Evolutionary conservation across 2,113 vertebrate species (phyloP), one percentile per base, ranked within the genome.

Genomic region (Thunnus maccoyii): DNA sequence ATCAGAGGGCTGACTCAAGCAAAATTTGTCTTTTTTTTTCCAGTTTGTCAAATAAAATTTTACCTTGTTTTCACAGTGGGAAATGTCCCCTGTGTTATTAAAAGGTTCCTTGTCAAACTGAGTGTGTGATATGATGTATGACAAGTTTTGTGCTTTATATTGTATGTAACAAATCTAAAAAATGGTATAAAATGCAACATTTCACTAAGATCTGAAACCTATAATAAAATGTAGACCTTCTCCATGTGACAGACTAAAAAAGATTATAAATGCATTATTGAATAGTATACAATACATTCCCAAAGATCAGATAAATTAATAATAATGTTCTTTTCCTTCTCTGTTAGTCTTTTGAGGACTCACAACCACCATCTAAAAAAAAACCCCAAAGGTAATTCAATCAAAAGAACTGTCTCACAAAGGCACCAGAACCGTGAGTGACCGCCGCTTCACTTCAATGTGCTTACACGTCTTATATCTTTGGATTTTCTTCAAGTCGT

Each of bases 401-500:
- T 58, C 25, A 50, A 41, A 58, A 57, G 18, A 44, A 5, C 3
- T 1, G 20, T 14, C 14, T 56, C 3, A 55, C 14, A 2, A 70
- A 41, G 25, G 32, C 47, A 73, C 18, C 61, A 56, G 60, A 73
- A 50, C 36, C 4, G 17, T 25, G 67, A 60, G 72, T 44, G 55
- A 74, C 55, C 46, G 27, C 54, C 20, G 61, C 60, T 63, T 13
- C 72, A 25, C n/a, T 27, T 74, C 58, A 80, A 3, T 12, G 32
- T 3, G 36, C n/a, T 66, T 70, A n/a, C 67, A 58, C 1, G 6
- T 52, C n/a, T 14, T 69, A 50, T 20, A 62, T 86, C 83, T 89
- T 72, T 83, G 83, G 68, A n/a, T 89, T 86, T 85, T 52, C 61
- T 55, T 58, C 48, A 22, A 14, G n/a, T 44, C 15, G 3, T 9